These are phyloP conservation scores for Octodon degus DNA, from an alignment of 2,113 vertebrate genomes.

Conservation along the genomic window DNA sequence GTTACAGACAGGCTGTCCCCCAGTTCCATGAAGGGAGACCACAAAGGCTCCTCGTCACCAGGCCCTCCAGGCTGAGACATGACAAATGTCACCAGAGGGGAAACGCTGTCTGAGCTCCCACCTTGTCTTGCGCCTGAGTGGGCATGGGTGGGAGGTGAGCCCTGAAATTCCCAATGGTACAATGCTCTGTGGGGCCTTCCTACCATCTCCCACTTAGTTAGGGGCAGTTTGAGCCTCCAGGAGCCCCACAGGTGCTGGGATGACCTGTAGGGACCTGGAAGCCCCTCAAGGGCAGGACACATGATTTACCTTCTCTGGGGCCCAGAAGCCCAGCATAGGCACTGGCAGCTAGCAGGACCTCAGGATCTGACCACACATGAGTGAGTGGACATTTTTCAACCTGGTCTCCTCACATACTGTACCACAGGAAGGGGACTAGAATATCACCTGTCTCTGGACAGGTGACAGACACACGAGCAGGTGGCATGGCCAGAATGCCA, in stretches of 20 bases:
- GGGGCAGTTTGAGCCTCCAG: neutral
- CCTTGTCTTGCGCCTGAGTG: too few relatives aligned
- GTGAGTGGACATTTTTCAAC: too few relatives aligned
- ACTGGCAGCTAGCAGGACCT: fast-evolving
- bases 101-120: fast-evolving
- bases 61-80: neutral
- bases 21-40: neutral
- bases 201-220: too few relatives aligned
- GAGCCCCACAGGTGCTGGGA: fast-evolving
- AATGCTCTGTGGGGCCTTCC: neutral
- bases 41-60: neutral
- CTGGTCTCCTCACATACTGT: fast-evolving
- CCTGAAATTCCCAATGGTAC: too few relatives aligned
- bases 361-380: fast-evolving
- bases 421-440: neutral
- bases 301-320: neutral
- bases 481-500: fast-evolving
- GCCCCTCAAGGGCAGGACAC: too few relatives aligned
- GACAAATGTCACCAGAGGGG: neutral
- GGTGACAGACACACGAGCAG: neutral
- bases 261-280: neutral
- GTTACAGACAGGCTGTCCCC: neutral
- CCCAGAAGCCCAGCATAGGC: neutral
- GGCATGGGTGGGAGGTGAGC: fast-evolving
- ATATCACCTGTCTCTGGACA: fast-evolving